A percentile compares a stretch with the other conserved stretches of the same genome.
These are phyloP conservation scores for Trachymyrmex septentrionalis DNA, from an alignment of 1,140 invertebrate genomes.

Conservation along the genomic window DNA sequence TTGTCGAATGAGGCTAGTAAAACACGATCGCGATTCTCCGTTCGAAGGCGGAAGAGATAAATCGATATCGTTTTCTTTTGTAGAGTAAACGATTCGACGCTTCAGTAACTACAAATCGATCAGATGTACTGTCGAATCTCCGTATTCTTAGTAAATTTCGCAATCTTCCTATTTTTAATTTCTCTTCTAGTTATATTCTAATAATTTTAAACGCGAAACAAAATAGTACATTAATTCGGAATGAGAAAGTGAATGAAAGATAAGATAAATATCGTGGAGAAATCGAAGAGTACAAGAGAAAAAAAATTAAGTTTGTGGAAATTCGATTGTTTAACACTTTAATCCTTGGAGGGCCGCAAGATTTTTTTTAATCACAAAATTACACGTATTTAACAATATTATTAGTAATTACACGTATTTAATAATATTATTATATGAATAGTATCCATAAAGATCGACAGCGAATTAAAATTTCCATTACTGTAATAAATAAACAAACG, in stretches of 20 bases:
- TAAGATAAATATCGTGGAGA: background rate
- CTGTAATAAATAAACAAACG: no score
- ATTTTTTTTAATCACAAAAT: no score
- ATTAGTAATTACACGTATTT: no score
- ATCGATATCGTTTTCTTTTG: conserved; percentile 45
- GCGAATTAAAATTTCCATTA: no score
- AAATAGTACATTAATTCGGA: background rate
- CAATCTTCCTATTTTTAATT: background rate
- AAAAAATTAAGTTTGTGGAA: background rate
- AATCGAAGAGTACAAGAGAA: background rate
- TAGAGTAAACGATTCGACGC: conserved; percentile 22
- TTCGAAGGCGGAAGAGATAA: conserved; percentile 12
- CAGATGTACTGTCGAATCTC: background rate
- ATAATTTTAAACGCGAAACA: background rate
- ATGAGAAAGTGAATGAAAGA: background rate
- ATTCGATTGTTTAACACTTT: background rate
- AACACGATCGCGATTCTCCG: conserved; percentile 33
- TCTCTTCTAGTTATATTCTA: background rate
- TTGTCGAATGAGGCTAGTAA: conserved; percentile 41
- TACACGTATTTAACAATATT: no score
- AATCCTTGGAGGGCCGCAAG: background rate
- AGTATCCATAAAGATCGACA: no score
- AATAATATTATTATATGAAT: no score
- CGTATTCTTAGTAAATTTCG: background rate
- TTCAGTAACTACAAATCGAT: conserved; percentile 13